These are phyloP conservation scores for Rhopalosiphum padi DNA, from an alignment of 1,140 invertebrate genomes.

Conservation along the genomic window DNA sequence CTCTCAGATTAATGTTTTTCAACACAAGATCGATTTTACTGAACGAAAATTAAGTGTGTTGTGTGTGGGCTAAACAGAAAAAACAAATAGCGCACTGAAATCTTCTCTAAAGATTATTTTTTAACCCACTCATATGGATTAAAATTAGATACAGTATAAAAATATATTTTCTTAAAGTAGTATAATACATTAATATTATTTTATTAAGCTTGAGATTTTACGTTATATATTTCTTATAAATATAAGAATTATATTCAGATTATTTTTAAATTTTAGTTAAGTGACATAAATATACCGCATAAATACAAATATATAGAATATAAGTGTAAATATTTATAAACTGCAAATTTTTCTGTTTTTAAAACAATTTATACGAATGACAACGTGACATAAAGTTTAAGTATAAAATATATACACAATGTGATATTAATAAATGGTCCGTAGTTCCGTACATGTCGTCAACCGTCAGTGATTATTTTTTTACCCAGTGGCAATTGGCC, in stretches of 20 bases:
- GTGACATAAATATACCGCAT: not conserved
- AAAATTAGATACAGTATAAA: not conserved
- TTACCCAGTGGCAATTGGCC: constrained; percentile 45
- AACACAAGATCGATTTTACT: not conserved
- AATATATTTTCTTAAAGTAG: not conserved
- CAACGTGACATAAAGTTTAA: not conserved
- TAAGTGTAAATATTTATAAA: not conserved
- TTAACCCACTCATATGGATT: not conserved
- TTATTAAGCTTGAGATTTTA: not conserved
- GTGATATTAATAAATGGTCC: not conserved
- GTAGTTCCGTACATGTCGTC: not conserved
- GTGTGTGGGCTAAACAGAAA: not conserved
- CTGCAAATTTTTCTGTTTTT: not conserved
- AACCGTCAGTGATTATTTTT: not conserved
- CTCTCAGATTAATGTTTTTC: not conserved
- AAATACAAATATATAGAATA: not conserved
- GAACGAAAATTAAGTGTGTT: not conserved
- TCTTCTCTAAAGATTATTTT: not conserved
- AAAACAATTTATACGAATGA: not conserved
- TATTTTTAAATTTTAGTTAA: not conserved
- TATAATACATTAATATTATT: not conserved
- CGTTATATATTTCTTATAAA: not conserved
- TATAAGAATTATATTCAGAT: not conserved
- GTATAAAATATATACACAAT: not conserved
- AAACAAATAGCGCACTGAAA: not conserved